These are phyloP conservation scores for Amorpha juglandis DNA, from an alignment of 2,888 invertebrate species.

Conservation along the genomic window DNA sequence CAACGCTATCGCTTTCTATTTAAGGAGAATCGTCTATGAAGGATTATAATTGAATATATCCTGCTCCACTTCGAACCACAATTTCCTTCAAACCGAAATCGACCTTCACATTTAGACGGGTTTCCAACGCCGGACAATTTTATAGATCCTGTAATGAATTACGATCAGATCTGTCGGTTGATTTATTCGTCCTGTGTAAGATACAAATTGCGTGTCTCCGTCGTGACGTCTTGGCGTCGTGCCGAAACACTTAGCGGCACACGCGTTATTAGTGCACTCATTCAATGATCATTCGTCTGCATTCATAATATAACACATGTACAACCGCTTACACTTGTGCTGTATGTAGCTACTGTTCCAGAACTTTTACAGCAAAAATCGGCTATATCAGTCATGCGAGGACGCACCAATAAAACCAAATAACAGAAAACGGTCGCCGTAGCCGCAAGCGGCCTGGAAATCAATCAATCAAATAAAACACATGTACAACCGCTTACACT, in stretches of 20 bases:
- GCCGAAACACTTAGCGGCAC: conserved; percentile 33
- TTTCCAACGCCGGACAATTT: background rate
- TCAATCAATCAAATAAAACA: too few species aligned
- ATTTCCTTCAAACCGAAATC: background rate
- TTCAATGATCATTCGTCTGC: conserved; percentile 41
- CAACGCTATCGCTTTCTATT: too few species aligned
- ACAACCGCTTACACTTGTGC: background rate
- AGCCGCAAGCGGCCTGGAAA: too few species aligned
- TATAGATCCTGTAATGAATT: conserved; percentile 18
- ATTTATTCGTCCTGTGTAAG: conserved; percentile 19
- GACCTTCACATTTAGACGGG: conserved; percentile 14
- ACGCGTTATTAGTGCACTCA: conserved; percentile 41
- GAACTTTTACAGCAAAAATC: too few species aligned
- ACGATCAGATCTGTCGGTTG: background rate
- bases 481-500: too few species aligned
- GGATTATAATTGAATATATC: background rate
- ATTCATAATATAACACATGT: conserved; percentile 20
- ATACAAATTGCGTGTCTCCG: conserved; percentile 29
- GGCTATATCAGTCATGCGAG: too few species aligned
- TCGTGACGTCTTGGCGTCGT: conserved; percentile 39
- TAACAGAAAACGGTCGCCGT: too few species aligned
- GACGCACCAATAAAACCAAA: too few species aligned
- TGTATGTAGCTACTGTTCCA: too few species aligned
- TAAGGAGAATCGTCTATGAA: too few species aligned
- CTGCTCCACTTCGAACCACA: background rate